These are phyloP conservation scores for Sebastes schlegelii DNA, from an alignment of 2,113 vertebrate genomes.

Conservation along the genomic window DNA sequence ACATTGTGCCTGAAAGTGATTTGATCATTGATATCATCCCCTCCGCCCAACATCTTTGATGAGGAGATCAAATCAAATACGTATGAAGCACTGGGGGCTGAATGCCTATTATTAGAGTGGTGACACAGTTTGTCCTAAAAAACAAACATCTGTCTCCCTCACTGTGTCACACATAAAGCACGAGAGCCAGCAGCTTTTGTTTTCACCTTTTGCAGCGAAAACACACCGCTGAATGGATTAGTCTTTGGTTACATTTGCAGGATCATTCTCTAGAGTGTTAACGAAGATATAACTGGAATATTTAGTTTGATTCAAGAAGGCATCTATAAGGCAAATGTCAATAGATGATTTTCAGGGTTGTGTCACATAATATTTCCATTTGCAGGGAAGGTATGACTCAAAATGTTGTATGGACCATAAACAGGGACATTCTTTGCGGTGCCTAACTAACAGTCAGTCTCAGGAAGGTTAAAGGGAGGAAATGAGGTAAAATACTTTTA, in stretches of 20 bases:
- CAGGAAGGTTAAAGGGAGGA: slow-evolving; percentile 41
- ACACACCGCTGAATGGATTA: slow-evolving; percentile 27
- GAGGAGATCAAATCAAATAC: slow-evolving; percentile 68
- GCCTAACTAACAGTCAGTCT: slow-evolving; percentile 67
- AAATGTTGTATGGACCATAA: slow-evolving; percentile 13
- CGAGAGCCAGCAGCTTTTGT: slow-evolving; percentile 12
- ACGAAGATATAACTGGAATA: slow-evolving; percentile 34
- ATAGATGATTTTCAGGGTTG: slow-evolving; percentile 29
- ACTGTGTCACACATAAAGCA: slow-evolving; percentile 17
- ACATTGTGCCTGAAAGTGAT: slow-evolving; percentile 73
- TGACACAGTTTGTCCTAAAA: slow-evolving; percentile 27
- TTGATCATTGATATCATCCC: slow-evolving; percentile 74
- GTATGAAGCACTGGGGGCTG: slow-evolving; percentile 36
- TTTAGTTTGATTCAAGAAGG: slow-evolving; percentile 63
- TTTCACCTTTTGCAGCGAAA: slow-evolving; percentile 36
- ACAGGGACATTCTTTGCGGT: slow-evolving; percentile 9
- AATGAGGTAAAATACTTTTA: slow-evolving; percentile 48
- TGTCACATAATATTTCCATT: slow-evolving; percentile 26
- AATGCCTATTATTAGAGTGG: slow-evolving; percentile 48
- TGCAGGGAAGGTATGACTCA: slow-evolving; percentile 10
- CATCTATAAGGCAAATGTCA: slow-evolving; percentile 71
- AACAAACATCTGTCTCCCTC: slow-evolving; percentile 29
- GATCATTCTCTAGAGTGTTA: slow-evolving; percentile 49
- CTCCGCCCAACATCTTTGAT: slow-evolving; percentile 56
- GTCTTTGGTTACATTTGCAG: slow-evolving; percentile 66